These are phyloP conservation scores for Heterochromis multidens DNA, from an alignment of 2,113 vertebrate genomes.

Conservation along the genomic window DNA sequence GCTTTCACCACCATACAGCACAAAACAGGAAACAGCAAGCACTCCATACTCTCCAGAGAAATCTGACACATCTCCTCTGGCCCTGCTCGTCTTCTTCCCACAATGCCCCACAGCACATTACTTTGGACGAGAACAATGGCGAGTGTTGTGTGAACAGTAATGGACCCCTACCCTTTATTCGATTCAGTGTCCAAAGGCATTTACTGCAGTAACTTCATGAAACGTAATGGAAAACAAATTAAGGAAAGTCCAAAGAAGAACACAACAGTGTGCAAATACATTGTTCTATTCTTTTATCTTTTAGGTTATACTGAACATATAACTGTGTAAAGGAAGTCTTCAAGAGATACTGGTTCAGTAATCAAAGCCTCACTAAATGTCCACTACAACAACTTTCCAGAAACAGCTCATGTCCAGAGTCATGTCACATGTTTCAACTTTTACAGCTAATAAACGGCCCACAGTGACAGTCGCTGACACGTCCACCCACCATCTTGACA, in stretches of 20 bases:
- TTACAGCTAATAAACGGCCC: neutral
- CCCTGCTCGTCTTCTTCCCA: slow-evolving; percentile 42
- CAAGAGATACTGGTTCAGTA: neutral
- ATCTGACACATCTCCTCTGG: slow-evolving; percentile 16
- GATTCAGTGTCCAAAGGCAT: slow-evolving; percentile 5
- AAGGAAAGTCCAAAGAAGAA: slow-evolving; percentile 34
- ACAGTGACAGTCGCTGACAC: neutral
- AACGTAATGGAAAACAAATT: slow-evolving; percentile 24
- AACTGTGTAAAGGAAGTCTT: neutral
- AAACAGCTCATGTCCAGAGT: neutral
- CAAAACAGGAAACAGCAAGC: slow-evolving; percentile 68
- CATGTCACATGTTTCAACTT: neutral
- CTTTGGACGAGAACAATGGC: slow-evolving; percentile 63
- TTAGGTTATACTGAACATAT: neutral
- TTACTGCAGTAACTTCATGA: neutral
- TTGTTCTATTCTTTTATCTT: neutral
- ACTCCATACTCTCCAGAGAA: slow-evolving; percentile 62
- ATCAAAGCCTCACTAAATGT: neutral
- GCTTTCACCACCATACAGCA: slow-evolving; percentile 17
- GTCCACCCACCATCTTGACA: slow-evolving; percentile 23
- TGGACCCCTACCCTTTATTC: slow-evolving; percentile 32
- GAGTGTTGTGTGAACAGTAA: slow-evolving; percentile 61
- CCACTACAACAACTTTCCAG: neutral
- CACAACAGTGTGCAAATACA: neutral
- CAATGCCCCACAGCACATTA: slow-evolving; percentile 37